Evolutionary conservation across 2,113 vertebrate genomes (phyloP).

Genomic region (Podilymbus podiceps): DNA sequence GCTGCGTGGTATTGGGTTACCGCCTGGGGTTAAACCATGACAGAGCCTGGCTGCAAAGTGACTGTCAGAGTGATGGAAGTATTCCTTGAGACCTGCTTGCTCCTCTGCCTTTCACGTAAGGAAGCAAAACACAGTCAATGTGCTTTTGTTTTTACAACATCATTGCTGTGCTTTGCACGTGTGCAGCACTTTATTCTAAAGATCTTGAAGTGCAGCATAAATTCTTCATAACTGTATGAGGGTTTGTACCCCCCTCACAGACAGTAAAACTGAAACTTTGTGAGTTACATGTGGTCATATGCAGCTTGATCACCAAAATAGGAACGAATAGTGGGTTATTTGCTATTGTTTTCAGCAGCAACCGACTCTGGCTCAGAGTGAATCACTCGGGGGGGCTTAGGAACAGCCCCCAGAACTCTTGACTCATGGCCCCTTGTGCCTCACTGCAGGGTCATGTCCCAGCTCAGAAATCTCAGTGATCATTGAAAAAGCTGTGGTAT

Average conservation of each 20-base stretch:
- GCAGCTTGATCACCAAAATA: background rate
- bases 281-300: background rate
- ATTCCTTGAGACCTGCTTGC: background rate
- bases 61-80: background rate
- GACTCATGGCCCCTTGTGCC: background rate
- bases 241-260: background rate
- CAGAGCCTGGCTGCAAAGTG: background rate
- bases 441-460: background rate
- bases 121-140: accelerated
- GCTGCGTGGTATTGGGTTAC: too few relatives aligned
- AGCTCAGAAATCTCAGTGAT: background rate
- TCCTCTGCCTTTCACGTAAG: background rate
- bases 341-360: background rate
- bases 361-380: background rate
- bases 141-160: background rate
- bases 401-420: background rate
- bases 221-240: background rate
- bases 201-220: background rate
- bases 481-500: background rate
- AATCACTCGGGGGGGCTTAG: background rate
- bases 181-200: background rate
- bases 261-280: background rate
- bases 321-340: background rate
- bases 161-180: background rate
- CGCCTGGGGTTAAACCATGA: too few relatives aligned